Conservation (phyloP, 2,113 vertebrate species). For the Elephantulus edwardii region DNA sequence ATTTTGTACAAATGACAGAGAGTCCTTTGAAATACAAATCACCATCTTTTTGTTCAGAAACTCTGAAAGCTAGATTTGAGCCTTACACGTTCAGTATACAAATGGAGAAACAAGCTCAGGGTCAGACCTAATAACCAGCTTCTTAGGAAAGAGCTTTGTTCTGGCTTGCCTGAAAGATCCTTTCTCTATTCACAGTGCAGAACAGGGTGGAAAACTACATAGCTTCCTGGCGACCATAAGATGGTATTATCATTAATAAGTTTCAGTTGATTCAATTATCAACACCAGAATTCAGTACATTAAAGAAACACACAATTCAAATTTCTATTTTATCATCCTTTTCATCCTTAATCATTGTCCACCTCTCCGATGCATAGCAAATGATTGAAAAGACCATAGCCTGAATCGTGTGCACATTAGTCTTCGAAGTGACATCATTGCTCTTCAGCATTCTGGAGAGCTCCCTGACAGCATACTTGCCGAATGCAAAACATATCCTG, state of each 20-base stretch:
- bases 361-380: too few species aligned
- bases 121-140: not conserved
- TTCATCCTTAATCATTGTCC: too few species aligned
- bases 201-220: not conserved
- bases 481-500: too few species aligned
- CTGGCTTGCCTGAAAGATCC: not conserved
- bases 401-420: too few species aligned
- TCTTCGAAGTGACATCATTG: too few species aligned
- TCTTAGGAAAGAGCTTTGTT: not conserved
- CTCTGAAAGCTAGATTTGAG: conserved; percentile 37
- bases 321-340: conserved; percentile 26
- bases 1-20: conserved; percentile 31
- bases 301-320: conserved; percentile 41
- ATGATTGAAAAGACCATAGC: too few species aligned
- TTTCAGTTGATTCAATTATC: conserved; percentile 4
- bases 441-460: too few species aligned
- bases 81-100: not conserved
- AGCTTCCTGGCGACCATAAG: not conserved
- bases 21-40: conserved; percentile 18
- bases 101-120: conserved; percentile 33
- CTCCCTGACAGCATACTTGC: too few species aligned
- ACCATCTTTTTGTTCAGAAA: conserved; percentile 10
- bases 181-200: not conserved
- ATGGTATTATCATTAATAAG: conserved; percentile 9
- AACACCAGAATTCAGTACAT: not conserved